These are phyloP conservation scores for Drosophila formosana DNA, from an alignment of 2,888 invertebrate genomes.

Conservation along the genomic window DNA sequence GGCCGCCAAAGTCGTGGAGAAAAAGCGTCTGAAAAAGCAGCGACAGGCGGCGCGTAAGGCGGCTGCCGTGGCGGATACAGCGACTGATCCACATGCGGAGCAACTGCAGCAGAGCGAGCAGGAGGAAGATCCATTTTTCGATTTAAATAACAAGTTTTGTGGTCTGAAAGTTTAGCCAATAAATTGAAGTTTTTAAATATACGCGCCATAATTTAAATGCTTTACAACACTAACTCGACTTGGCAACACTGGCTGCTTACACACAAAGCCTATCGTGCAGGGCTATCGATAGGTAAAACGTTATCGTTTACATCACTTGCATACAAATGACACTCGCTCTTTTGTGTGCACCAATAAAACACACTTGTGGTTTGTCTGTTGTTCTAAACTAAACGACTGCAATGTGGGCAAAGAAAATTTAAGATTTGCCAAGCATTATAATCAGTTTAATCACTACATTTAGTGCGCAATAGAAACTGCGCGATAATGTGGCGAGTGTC, in stretches of 20 bases:
- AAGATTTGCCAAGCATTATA: background rate
- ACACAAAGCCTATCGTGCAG: background rate
- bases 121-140: slow-evolving; percentile 76
- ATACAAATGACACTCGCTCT: slow-evolving; percentile 19
- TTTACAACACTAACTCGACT: background rate
- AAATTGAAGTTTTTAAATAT: slow-evolving; percentile 1
- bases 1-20: slow-evolving; percentile 58
- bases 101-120: slow-evolving; percentile 62
- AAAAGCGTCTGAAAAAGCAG: slow-evolving; percentile 77
- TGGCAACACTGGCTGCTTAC: slow-evolving; percentile 1
- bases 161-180: slow-evolving; percentile 65
- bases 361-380: background rate
- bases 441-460: no score
- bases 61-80: background rate
- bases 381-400: no score
- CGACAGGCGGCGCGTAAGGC: slow-evolving; percentile 74
- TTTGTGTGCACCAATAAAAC: background rate
- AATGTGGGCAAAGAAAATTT: background rate
- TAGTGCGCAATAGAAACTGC: background rate
- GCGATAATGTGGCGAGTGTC: slow-evolving; percentile 22
- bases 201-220: slow-evolving; percentile 1
- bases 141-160: slow-evolving; percentile 84
- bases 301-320: slow-evolving; percentile 10
- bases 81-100: slow-evolving; percentile 74
- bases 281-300: slow-evolving; percentile 12